Percentiles rank a stretch among this genome's conserved stretches.
phyloP scores from a whole-genome alignment of 2,797 vertebrate genomes.

The Jordanella pulchra region DNA sequence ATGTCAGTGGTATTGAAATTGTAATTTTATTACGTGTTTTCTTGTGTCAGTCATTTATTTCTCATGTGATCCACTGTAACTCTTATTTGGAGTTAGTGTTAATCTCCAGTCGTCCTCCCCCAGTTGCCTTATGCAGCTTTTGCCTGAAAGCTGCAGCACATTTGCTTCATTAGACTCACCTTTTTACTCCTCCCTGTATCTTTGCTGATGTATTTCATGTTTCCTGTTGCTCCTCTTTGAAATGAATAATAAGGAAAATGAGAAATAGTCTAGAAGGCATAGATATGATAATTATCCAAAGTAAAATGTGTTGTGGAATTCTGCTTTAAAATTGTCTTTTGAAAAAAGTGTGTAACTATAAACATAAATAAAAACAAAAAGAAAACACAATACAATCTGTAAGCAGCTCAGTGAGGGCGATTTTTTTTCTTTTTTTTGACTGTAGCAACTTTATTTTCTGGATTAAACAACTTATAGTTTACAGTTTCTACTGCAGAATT shows the following conservation, averaged over 20 bases:
- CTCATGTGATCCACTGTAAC: background rate
- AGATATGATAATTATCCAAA: too few relatives aligned
- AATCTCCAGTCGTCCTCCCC: background rate
- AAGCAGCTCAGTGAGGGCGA: background rate
- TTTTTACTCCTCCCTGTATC: background rate
- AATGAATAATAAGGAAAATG: background rate
- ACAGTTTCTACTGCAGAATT: background rate
- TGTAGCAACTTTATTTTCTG: background rate
- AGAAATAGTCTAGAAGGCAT: too few relatives aligned
- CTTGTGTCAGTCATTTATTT: background rate
- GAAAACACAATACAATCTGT: too few relatives aligned
- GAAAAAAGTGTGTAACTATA: too few relatives aligned
- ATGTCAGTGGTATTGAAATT: background rate
- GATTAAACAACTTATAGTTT: background rate
- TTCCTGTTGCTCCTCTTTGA: background rate
- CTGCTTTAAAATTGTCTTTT: too few relatives aligned
- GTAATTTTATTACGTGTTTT: too few relatives aligned
- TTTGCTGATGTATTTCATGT: background rate
- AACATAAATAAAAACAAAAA: too few relatives aligned
- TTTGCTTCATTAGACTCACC: background rate
- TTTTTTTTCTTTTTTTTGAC: too few relatives aligned
- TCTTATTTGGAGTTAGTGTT: background rate
- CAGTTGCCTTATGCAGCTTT: background rate
- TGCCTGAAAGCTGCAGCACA: background rate
- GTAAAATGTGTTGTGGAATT: too few relatives aligned